Base-by-base conservation (phyloP, 1,140 invertebrate species). In the Sinonovacula constricta region DNA sequence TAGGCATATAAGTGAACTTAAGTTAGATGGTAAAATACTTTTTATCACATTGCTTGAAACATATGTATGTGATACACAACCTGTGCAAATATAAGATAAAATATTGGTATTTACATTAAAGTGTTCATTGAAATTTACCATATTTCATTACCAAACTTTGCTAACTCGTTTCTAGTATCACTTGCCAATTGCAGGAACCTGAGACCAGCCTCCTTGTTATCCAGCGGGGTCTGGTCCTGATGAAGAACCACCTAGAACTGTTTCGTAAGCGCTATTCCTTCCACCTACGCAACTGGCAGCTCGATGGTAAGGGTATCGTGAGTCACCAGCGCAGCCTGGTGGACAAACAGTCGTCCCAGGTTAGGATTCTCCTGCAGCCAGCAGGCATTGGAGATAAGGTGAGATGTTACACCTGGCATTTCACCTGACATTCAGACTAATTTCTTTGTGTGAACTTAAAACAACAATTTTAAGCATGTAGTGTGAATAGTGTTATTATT, bases 211-310 rank as follows among this genome's bases (percentile, higher is more conserved):
- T 98, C 28, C 93, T 96, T 68, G 95, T 96, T 68, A 97, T 98
- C 71, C 97, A 98, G 88, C 93, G 97, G 76, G 97, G 96, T 18
- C 87, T 98, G 22, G 89, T 97, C 10, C 88, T 98, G 30, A 90
- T 98, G 12, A 96, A 97, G 88, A 97, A 96, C 5, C 97, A 98
- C 91, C 92, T 98, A 80, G 97, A 98, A 90, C 96, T 96, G 3
- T 98, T 98, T 88, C 93, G 96, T 66, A 93, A 95, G 83, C 94
- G 95, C 90, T 95, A 92, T 81, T 89, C 88, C 0, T 91, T 86
- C 68, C 89, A 90, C 66, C 68, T 91, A 49, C 84, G 89, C 31
- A 87, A 84, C 69, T 90, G 88, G 96, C 94, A 95, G 18, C 92
- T 98, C 45, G 95, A 96, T 85, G 95, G 95, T 2, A 93, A 93